Conservation (phyloP, 2,113 vertebrate species). For the Vombatus ursinus region DNA sequence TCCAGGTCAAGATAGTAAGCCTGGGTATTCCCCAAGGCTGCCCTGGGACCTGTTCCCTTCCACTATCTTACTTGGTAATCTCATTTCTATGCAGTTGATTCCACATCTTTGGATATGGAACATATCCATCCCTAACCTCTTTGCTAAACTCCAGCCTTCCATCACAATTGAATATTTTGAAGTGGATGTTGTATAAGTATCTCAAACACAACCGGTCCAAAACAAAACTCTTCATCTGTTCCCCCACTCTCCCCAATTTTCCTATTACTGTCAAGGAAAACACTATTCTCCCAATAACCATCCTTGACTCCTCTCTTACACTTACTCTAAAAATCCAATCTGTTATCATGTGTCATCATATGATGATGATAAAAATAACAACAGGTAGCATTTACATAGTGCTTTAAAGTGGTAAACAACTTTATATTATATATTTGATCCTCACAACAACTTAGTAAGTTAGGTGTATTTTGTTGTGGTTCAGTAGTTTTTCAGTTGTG, state of each 20-base stretch:
- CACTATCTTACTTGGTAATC: background rate
- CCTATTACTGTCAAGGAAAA: background rate
- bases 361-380: background rate
- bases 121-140: background rate
- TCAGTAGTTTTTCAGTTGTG: background rate
- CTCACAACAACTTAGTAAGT: background rate
- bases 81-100: background rate
- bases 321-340: too few species aligned
- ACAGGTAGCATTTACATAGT: background rate
- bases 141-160: background rate
- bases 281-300: background rate
- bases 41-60: too few species aligned
- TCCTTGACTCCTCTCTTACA: too few species aligned
- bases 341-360: too few species aligned
- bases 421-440: background rate
- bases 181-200: background rate
- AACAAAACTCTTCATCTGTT: too few species aligned
- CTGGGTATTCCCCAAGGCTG: background rate
- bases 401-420: background rate
- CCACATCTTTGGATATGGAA: background rate
- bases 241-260: background rate
- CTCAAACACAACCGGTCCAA: background rate
- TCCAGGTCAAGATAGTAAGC: background rate
- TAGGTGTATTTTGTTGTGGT: background rate
- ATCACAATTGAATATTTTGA: background rate